Evolutionary conservation across 2,797 vertebrate genomes (phyloP).

Genomic region (Rhinichthys osculus): DNA sequence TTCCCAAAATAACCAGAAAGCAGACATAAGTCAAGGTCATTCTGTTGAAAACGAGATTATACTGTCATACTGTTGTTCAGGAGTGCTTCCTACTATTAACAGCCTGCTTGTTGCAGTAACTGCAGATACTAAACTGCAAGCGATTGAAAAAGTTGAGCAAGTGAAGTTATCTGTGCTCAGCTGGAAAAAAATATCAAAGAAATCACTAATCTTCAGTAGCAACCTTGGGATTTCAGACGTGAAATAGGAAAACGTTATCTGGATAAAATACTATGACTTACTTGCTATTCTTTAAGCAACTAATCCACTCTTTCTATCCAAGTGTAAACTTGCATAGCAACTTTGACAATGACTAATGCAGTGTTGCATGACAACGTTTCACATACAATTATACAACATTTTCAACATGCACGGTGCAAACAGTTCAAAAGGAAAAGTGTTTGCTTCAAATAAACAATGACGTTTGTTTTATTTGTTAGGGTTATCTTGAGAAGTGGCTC

Average conservation of each 20-base stretch:
- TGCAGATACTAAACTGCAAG: neutral
- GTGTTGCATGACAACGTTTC: neutral
- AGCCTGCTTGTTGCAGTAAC: neutral
- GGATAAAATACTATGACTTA: slow-evolving; percentile 30
- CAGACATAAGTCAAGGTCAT: neutral
- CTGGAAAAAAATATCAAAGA: slow-evolving; percentile 46
- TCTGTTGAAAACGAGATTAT: too few relatives aligned
- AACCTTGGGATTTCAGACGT: slow-evolving; percentile 46
- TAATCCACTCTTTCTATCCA: slow-evolving; percentile 44
- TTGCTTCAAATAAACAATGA: slow-evolving; percentile 6
- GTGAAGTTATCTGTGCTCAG: slow-evolving; percentile 36
- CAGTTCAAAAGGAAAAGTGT: neutral
- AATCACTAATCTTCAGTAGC: slow-evolving; percentile 46
- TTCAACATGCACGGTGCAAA: neutral
- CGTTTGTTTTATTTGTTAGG: neutral
- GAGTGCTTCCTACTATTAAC: neutral
- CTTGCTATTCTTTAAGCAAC: slow-evolving; percentile 34
- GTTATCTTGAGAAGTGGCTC: slow-evolving; percentile 4
- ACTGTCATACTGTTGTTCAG: neutral
- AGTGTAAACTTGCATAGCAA: slow-evolving; percentile 44
- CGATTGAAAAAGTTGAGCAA: slow-evolving; percentile 11
- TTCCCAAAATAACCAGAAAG: neutral
- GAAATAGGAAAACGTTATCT: slow-evolving; percentile 57
- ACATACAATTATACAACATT: slow-evolving; percentile 3
- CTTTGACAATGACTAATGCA: slow-evolving; percentile 25